Evolutionary conservation across 2,888 invertebrate species (phyloP), one percentile per base, ranked within the genome.

Genomic region (Watsonalla binaria): DNA sequence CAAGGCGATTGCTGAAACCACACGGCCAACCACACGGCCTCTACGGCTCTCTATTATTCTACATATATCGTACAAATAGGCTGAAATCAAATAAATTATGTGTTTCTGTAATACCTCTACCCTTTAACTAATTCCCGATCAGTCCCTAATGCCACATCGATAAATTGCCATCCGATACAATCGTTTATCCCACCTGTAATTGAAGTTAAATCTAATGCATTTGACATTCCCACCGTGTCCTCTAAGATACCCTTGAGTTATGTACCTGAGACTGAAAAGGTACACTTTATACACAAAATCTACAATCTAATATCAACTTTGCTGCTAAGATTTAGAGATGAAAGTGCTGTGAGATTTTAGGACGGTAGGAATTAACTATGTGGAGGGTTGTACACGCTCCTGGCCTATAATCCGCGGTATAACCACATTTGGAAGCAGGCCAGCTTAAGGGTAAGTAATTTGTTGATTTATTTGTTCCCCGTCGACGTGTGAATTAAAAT

Each of bases 381-480:
- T 33, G n/a, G 33, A 45, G 33, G 24, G 13, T 45, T 42, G 45
- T 33, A 45, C 45, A 35, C 33, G 47, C 39, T 37, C 45, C 54
- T 48, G 55, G 42, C 47, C 39, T 39, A 51, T 51, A 55, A 51
- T 51, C 54, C 52, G 46, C 33, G 47, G 51, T 51, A 51, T 46
- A 46, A 50, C 50, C 46, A 52, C 49, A 56, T 53, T 53, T 53
- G 53, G 53, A 47, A 39, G 34, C 45, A 46, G 45, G 51, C 56
- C 53, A 53, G 33, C 14, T 50, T 48, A 53, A 51, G 49, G 53
- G 34, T 48, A 15, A 46, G 52, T n/a, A 49, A 15, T 37, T 39
- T 50, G 47, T 52, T 52, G 47, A 47, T 47, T 42, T 47, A 47
- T 52, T 47, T 47, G 39, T 24, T 46, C 13, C 42, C 24, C 24